Conservation (phyloP, 2,888 invertebrate genomes). For the Cataglyphis livida region DNA sequence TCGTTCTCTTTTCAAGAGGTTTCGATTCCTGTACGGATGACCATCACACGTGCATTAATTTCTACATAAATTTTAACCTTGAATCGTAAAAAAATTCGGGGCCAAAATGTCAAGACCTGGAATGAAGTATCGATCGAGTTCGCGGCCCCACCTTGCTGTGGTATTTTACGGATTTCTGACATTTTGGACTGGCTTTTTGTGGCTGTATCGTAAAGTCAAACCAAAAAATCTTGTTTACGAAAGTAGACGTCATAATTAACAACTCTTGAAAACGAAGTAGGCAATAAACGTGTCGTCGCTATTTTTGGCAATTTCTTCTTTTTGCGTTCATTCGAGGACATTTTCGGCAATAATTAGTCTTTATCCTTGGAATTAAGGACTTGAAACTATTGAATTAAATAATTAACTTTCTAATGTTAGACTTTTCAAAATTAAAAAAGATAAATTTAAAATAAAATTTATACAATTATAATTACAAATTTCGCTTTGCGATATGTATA, state of each 20-base stretch:
- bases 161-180: constrained; percentile 45
- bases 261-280: constrained; percentile 1
- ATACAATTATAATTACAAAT: not conserved
- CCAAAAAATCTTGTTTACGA: constrained; percentile 16
- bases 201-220: constrained; percentile 7
- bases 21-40: not conserved
- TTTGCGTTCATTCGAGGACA: not conserved
- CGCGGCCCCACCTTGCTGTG: not conserved
- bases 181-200: constrained; percentile 18
- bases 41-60: not conserved
- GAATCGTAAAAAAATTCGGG: constrained; percentile 58
- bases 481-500: not conserved
- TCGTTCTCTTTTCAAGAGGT: not conserved
- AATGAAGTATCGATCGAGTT: constrained; percentile 38
- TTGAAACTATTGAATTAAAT: not conserved
- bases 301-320: not conserved
- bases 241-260: not conserved
- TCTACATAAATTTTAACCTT: constrained; percentile 55
- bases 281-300: constrained; percentile 13
- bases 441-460: not conserved
- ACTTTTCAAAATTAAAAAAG: not conserved
- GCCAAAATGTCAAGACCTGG: constrained; percentile 55
- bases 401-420: not conserved
- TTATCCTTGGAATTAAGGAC: not conserved
- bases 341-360: not conserved